Conservation (phyloP, 2,797 vertebrate species). For the Synanceia verrucosa region DNA sequence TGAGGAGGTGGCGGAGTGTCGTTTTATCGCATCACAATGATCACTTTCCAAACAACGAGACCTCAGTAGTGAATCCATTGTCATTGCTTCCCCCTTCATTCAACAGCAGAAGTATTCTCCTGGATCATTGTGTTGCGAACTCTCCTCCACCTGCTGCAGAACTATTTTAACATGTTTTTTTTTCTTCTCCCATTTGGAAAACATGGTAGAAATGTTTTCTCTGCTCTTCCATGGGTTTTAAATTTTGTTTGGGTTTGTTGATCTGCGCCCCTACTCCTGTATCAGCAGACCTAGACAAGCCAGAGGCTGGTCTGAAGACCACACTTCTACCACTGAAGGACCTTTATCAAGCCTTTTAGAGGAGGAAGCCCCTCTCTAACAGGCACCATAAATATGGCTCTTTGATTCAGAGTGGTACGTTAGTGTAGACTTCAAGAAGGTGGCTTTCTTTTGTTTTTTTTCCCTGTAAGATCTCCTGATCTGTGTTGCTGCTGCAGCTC, state of each 20-base stretch:
- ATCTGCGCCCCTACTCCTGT: constrained; percentile 60
- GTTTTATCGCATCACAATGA: constrained; percentile 66
- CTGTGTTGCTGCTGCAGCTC: constrained; percentile 50
- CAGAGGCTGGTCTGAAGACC: constrained; percentile 60
- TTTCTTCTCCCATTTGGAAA: constrained; percentile 67
- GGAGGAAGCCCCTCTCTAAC: constrained; percentile 25
- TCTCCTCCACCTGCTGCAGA: constrained; percentile 68
- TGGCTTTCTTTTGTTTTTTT: constrained; percentile 58
- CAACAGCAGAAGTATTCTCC: background rate
- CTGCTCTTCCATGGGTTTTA: constrained; percentile 46
- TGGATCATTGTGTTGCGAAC: constrained; percentile 68
- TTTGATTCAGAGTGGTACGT: constrained; percentile 71
- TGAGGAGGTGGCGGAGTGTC: constrained; percentile 67
- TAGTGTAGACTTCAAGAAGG: constrained; percentile 60
- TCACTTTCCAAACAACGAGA: constrained; percentile 13
- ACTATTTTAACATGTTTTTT: constrained; percentile 61
- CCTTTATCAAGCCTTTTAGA: constrained; percentile 48
- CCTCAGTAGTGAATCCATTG: constrained; percentile 13
- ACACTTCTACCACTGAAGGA: constrained; percentile 64
- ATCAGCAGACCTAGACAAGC: constrained; percentile 74
- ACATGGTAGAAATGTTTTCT: constrained; percentile 75
- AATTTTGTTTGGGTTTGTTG: constrained; percentile 77
- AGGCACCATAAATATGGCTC: constrained; percentile 52
- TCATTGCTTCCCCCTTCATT: constrained; percentile 9
- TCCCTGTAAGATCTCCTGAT: constrained; percentile 34